A percentile compares a stretch with the other conserved stretches of the same genome.
These are phyloP conservation scores for Octodonta nipae DNA, from an alignment of 2,888 invertebrate species.

Conservation along the genomic window DNA sequence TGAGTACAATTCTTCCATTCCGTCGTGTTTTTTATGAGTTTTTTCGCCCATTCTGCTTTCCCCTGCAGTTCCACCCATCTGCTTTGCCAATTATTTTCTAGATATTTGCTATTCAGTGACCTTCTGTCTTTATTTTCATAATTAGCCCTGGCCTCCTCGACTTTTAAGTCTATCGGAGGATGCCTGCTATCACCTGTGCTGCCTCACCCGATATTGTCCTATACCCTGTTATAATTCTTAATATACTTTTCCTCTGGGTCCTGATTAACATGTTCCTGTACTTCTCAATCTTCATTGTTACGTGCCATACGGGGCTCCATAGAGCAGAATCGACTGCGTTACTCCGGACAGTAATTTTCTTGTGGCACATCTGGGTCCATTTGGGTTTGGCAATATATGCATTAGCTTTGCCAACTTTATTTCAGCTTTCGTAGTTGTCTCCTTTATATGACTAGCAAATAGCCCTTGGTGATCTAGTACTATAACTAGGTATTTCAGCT, in stretches of 20 bases:
- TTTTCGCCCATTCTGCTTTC: too few relatives aligned
- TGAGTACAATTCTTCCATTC: neutral
- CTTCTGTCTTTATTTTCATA: too few relatives aligned
- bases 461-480: neutral
- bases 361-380: neutral
- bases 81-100: too few relatives aligned
- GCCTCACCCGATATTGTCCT: neutral
- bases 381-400: too few relatives aligned
- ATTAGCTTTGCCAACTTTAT: too few relatives aligned
- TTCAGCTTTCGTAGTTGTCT: neutral
- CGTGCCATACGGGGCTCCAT: conserved; percentile 2
- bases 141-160: too few relatives aligned
- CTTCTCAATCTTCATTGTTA: neutral
- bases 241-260: neutral
- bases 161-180: neutral
- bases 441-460: neutral
- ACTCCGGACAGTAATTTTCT: neutral
- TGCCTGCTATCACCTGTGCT: neutral
- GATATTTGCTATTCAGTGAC: too few relatives aligned
- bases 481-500: too few relatives aligned
- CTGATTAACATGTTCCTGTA: neutral
- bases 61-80: too few relatives aligned
- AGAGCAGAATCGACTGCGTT: conserved; percentile 2
- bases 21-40: neutral
- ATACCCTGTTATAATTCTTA: neutral